A percentile compares a stretch with the other conserved stretches of the same genome.
phyloP scores from a whole-genome alignment of 2,113 vertebrate species.

The Cyphomyrus discorhynchus region DNA sequence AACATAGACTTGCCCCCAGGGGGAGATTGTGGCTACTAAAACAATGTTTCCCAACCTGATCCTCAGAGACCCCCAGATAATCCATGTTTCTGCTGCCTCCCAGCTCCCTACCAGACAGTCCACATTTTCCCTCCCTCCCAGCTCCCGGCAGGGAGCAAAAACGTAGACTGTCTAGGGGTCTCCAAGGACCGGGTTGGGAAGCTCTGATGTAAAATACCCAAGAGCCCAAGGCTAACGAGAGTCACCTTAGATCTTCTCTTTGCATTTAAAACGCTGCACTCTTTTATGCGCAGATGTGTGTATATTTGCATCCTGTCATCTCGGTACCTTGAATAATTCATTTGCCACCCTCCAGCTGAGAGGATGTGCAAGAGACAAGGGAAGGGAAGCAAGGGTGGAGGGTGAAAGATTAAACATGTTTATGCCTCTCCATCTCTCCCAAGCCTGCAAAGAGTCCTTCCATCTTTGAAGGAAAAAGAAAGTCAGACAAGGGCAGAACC shows the following conservation, averaged over 20 bases:
- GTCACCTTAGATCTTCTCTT: not conserved
- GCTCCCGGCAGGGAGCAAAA: not conserved
- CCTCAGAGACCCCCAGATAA: not conserved
- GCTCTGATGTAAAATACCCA: not conserved
- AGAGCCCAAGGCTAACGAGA: not conserved
- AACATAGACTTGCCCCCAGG: not conserved
- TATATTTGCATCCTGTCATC: slow-evolving; percentile 48
- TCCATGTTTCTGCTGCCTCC: not conserved
- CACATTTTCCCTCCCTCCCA: not conserved
- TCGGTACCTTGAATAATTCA: slow-evolving; percentile 65
- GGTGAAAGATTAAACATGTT: slow-evolving; percentile 60
- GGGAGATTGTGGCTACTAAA: not conserved
- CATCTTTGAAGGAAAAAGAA: slow-evolving; percentile 38
- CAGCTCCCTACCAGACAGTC: not conserved
- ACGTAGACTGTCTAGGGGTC: not conserved
- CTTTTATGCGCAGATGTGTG: slow-evolving; percentile 8
- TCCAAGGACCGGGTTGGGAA: not conserved
- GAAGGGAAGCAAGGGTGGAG: slow-evolving; percentile 20
- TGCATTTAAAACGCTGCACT: not conserved
- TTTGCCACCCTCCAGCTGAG: slow-evolving; percentile 51
- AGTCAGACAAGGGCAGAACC: slow-evolving; percentile 16
- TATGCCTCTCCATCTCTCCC: slow-evolving; percentile 41
- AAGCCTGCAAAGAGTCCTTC: slow-evolving; percentile 45
- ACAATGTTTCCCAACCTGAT: not conserved
- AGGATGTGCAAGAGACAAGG: slow-evolving; percentile 53